Evolutionary conservation across 2,888 invertebrate genomes (phyloP).

Genomic region (Rhodophaea formosa): DNA sequence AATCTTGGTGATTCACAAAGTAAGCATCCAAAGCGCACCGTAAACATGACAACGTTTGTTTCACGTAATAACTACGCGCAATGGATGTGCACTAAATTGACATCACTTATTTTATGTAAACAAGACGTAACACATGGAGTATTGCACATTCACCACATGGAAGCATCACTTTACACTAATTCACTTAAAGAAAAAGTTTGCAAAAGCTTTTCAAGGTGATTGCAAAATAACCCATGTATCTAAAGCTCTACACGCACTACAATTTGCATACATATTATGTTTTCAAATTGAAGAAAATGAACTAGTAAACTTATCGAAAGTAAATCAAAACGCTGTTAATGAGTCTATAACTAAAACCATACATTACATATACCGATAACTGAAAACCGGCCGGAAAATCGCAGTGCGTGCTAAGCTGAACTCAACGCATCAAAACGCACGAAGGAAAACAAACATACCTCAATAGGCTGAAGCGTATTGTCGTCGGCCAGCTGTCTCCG

Average conservation of each 20-base stretch:
- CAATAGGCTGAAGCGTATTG: slow-evolving; percentile 65
- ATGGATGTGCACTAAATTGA: background rate
- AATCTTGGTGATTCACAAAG: background rate
- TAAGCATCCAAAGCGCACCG: background rate
- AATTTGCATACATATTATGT: background rate
- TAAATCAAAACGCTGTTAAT: background rate
- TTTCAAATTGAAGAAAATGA: background rate
- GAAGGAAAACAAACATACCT: slow-evolving; percentile 42
- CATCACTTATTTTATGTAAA: background rate
- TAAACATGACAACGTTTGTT: background rate
- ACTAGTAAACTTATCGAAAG: background rate
- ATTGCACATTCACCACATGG: background rate
- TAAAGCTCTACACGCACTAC: background rate
- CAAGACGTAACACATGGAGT: background rate
- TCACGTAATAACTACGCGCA: background rate
- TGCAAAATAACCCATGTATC: background rate
- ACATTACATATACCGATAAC: background rate
- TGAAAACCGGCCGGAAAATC: background rate
- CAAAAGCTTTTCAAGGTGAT: background rate
- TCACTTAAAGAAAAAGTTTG: background rate
- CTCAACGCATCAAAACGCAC: slow-evolving; percentile 6
- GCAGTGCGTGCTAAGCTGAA: background rate
- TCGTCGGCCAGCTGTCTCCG: slow-evolving; percentile 68
- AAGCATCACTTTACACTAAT: background rate
- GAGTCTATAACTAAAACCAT: background rate